These are phyloP conservation scores for Fregetta grallaria DNA, from an alignment of 2,113 vertebrate genomes.

Conservation along the genomic window DNA sequence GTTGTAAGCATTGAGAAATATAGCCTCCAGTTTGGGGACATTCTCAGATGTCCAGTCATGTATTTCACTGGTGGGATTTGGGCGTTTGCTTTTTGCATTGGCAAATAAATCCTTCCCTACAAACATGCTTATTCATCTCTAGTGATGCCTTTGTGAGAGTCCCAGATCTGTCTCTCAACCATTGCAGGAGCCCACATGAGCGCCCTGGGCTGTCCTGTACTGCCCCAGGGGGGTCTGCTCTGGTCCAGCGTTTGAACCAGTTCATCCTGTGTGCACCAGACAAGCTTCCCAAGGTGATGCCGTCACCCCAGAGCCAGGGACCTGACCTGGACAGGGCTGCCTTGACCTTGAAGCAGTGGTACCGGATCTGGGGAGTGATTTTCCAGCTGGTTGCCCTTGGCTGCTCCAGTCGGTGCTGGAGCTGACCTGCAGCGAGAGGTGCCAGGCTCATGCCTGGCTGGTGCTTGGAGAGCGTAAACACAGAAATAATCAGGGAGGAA, in stretches of 20 bases:
- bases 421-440: background rate
- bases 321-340: background rate
- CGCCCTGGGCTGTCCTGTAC: background rate
- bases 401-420: background rate
- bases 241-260: background rate
- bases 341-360: background rate
- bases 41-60: background rate
- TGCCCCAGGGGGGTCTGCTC: background rate
- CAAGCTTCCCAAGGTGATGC: background rate
- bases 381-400: background rate
- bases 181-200: background rate
- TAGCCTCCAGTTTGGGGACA: accelerated
- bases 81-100: background rate
- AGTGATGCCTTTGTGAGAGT: background rate
- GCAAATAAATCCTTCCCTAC: background rate
- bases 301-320: background rate
- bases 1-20: background rate
- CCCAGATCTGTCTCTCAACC: background rate
- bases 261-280: background rate
- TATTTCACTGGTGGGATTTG: background rate
- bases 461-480: background rate
- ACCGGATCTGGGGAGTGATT: background rate
- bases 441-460: background rate
- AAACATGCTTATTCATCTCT: background rate
- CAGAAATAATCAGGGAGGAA: background rate